Evolutionary conservation across 2,888 invertebrate genomes (phyloP), one percentile per base, ranked within the genome.

Genomic region (Chalcosyrphus nemorum): DNA sequence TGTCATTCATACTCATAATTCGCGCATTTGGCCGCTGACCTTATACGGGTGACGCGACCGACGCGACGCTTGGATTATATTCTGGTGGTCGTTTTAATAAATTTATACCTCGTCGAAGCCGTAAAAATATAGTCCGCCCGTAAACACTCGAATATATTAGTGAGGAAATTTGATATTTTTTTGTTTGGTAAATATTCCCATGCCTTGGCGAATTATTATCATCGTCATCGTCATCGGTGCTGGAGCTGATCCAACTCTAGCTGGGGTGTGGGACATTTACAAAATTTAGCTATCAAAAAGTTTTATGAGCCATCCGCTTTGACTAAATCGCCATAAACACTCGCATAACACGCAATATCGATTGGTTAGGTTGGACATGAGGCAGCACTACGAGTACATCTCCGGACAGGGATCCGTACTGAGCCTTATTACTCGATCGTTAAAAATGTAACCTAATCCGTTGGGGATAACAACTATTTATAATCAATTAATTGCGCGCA

Each of bases 291-390:
- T 91, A 90, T 90, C 90, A 90, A 90, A 89, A 90, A 88, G 88
- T 90, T 90, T 91, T 91, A 90, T 90, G 90, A 90, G 89, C 89
- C 89, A 90, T 89, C 90, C 89, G 90, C 89, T 89, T 75, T 81
- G 90, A 91, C 91, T 91, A 90, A 90, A 90, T 91, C 91, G 90
- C 90, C 89, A 91, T 90, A 90, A 90, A 91, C 90, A 90, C 90
- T 89, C 89, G 65, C 70, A 80, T 74, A 84, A 75, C 80, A 80
- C 80, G 84, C 80, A 74, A 80, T 66, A 68, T 66, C 63, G 68
- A 59, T 61, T n/a, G n/a, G n/a, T n/a, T n/a, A n/a, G 15, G 57
- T 29, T 41, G 35, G 66, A 50, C 29, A 24, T 45, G 24, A 43
- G 24, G 19, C 9, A 43, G 47, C 35, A 54, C 21, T 24, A 7